Evolutionary conservation across 2,797 vertebrate species (phyloP), one percentile per base, ranked within the genome.

Genomic region (Ctenopoma kingsleyae): DNA sequence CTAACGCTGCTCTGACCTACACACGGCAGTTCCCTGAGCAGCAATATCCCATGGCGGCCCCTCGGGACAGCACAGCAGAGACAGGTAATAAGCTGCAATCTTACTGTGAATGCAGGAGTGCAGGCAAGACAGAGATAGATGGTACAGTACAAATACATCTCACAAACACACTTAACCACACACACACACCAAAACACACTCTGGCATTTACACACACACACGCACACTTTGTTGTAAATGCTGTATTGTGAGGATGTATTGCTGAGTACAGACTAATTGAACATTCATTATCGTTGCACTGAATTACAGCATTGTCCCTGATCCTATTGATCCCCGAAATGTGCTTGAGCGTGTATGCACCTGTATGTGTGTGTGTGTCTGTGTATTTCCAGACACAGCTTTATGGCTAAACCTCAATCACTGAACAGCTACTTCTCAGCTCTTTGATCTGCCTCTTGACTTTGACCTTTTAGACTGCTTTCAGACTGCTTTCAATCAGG

Each of bases 31-130:
- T 85, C 77, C 81, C 69, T 40, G 63, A 78, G 68, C 81, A 80
- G 74, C 71, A 84, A 80, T 83, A 78, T 81, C 85, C 78, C 47
- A 25, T 3, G 58, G 78, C 46, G 3, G 16, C 27, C 85, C 83
- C 84, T 51, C 12, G 67, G 79, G 83, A 84, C 63, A 30, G 30
- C 66, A 60, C 38, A 40, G 80, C 69, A 73, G 10, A 64, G 84
- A 86, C 80, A 66, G 81, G 80, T 87, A 89, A 90, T 87, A 87
- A 87, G 80, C 82, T 82, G 81, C 81, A 86, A 84, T 89, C 83
- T 80, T 46, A 80, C 76, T 74, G 74, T 66, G 80, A 79, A 87
- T 84, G 83, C 54, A 70, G 59, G 76, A 68, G 78, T 51, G 59
- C 62, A 72, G 72, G 76, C 25, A 6, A 51, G 83, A 86, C 87